These are phyloP conservation scores for Centruroides sculpturatus DNA, from an alignment of 1,140 invertebrate species.

Conservation along the genomic window DNA sequence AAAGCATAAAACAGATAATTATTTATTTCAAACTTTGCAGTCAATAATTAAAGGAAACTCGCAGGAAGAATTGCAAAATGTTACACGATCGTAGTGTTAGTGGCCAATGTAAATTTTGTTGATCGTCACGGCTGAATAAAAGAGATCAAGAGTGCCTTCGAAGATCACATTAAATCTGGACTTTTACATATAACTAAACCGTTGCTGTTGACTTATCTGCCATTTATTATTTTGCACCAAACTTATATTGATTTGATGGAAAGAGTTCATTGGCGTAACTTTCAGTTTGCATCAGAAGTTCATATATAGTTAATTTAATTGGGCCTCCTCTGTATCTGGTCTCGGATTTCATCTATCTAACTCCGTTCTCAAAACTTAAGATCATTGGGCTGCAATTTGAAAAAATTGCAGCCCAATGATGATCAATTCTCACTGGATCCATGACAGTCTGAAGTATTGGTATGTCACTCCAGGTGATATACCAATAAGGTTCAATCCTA, in stretches of 20 bases:
- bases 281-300: too few species aligned
- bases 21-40: slow-evolving; percentile 3
- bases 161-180: slow-evolving; percentile 54
- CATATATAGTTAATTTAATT: too few species aligned
- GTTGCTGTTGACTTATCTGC: slow-evolving; percentile 65
- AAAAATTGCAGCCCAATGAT: too few species aligned
- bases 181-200: slow-evolving; percentile 78
- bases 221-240: slow-evolving; percentile 43
- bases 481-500: too few species aligned
- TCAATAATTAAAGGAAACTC: slow-evolving; percentile 2
- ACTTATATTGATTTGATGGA: slow-evolving; percentile 76
- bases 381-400: too few species aligned
- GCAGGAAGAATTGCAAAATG: not conserved
- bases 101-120: slow-evolving; percentile 45
- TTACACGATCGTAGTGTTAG: slow-evolving; percentile 65
- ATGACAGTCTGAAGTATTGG: too few species aligned
- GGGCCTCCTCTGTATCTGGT: too few species aligned
- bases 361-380: too few species aligned
- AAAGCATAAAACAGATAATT: slow-evolving; percentile 2
- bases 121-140: not conserved
- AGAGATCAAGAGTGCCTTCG: slow-evolving; percentile 34
- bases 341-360: too few species aligned
- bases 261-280: slow-evolving; percentile 63
- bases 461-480: too few species aligned
- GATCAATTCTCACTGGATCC: too few species aligned